Evolutionary conservation across 1,140 invertebrate genomes (phyloP).

Genomic region (Diachasmimorpha longicaudata): DNA sequence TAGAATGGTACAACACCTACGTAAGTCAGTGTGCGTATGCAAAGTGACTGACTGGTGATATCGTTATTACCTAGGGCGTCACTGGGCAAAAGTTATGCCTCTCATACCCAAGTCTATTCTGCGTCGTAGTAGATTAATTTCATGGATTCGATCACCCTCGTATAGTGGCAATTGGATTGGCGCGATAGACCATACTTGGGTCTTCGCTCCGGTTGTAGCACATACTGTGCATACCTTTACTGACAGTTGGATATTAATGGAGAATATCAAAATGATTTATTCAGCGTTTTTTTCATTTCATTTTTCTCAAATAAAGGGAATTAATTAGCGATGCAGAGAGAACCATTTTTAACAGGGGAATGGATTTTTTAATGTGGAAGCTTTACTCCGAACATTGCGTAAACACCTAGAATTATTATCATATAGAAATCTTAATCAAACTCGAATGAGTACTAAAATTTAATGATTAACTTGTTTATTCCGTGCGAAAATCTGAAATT

Average conservation of each 20-base stretch:
- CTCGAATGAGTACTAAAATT: no score
- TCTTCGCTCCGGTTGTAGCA: neutral
- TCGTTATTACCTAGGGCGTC: neutral
- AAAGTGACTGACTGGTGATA: neutral
- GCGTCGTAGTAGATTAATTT: neutral
- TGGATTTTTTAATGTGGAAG: neutral
- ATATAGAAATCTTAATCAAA: no score
- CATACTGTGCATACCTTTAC: neutral
- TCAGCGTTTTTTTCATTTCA: neutral
- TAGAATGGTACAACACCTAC: no score
- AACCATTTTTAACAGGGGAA: neutral
- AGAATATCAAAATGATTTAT: neutral
- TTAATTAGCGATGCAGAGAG: neutral
- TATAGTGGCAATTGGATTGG: neutral
- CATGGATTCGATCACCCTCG: neutral
- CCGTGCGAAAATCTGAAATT: no score
- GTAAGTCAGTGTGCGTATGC: neutral
- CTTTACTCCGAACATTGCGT: neutral
- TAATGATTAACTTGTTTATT: no score
- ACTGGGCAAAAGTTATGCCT: neutral
- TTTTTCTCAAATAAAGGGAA: neutral
- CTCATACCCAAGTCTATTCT: neutral
- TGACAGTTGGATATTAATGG: neutral
- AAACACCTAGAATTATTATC: neutral
- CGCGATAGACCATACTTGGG: neutral